phyloP scores from a whole-genome alignment of 2,113 vertebrate species.

The Hemiscyllium ocellatum region DNA sequence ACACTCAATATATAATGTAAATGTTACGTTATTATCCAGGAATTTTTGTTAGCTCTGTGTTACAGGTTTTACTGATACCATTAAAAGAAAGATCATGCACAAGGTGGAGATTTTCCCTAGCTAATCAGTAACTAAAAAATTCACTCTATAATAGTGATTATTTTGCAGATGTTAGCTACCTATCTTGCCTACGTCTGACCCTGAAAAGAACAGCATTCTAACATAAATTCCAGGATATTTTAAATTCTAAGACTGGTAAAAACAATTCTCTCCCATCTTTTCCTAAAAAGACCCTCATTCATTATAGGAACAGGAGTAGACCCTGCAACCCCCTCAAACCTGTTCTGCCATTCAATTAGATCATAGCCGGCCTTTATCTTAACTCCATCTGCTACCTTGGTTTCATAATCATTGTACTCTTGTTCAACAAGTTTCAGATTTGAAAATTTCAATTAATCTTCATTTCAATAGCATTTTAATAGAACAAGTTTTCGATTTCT shows the following conservation, averaged over 20 bases:
- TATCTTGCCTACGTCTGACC: not conserved
- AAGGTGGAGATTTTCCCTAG: not conserved
- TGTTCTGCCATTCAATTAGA: not conserved
- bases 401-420: not conserved
- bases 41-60: not conserved
- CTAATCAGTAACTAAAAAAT: not conserved
- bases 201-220: not conserved
- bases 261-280: not conserved
- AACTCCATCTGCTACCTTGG: not conserved
- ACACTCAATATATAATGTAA: not conserved
- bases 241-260: not conserved
- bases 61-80: not conserved
- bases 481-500: not conserved
- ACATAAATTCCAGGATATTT: not conserved
- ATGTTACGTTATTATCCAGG: not conserved
- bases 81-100: not conserved
- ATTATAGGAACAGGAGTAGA: not conserved
- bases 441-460: not conserved
- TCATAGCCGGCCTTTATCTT: not conserved
- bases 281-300: not conserved
- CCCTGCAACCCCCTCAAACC: not conserved
- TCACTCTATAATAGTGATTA: not conserved
- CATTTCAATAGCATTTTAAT: not conserved
- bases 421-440: not conserved
- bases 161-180: not conserved